A percentile compares a stretch with the other conserved stretches of the same genome.
Conservation (phyloP, 2,888 invertebrate species). For the Eupithecia abbreviata region DNA sequence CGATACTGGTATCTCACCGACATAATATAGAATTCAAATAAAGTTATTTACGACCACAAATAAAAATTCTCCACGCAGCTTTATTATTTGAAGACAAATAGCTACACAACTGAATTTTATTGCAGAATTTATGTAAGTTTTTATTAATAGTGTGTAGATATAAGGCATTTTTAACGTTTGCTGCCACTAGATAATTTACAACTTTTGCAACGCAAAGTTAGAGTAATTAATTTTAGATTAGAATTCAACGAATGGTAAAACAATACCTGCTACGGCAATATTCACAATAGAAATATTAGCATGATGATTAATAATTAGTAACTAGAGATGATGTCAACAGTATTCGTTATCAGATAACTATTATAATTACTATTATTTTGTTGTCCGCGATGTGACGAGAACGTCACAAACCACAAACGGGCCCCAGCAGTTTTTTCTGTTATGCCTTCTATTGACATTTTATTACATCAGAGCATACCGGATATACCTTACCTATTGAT, state of each 20-base stretch:
- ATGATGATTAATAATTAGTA: not conserved
- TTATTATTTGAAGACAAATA: conserved; percentile 23
- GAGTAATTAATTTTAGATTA: not conserved
- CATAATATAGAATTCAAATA: conserved; percentile 27
- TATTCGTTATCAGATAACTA: conserved; percentile 29
- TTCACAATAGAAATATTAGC: conserved; percentile 1
- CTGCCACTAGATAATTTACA: conserved; percentile 2
- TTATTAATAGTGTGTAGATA: not conserved
- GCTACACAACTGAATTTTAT: not conserved
- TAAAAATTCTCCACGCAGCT: conserved; percentile 32
- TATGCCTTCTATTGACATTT: conserved; percentile 56
- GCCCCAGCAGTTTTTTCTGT: conserved; percentile 32
- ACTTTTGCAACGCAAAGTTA: not conserved
- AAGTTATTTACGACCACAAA: conserved; percentile 28
- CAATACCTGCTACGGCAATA: not conserved
- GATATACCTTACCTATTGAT: conserved; percentile 52
- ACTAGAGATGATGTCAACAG: conserved; percentile 34
- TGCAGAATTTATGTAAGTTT: not conserved
- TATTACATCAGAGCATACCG: conserved; percentile 70
- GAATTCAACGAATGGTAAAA: not conserved
- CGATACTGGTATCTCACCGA: conserved; percentile 20
- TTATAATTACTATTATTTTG: conserved; percentile 31
- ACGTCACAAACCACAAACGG: conserved; percentile 49
- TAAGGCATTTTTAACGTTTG: not conserved
- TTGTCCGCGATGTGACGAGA: conserved; percentile 33